These are phyloP conservation scores for Silurus lanzhouensis DNA, from an alignment of 2,797 vertebrate genomes.

Conservation along the genomic window DNA sequence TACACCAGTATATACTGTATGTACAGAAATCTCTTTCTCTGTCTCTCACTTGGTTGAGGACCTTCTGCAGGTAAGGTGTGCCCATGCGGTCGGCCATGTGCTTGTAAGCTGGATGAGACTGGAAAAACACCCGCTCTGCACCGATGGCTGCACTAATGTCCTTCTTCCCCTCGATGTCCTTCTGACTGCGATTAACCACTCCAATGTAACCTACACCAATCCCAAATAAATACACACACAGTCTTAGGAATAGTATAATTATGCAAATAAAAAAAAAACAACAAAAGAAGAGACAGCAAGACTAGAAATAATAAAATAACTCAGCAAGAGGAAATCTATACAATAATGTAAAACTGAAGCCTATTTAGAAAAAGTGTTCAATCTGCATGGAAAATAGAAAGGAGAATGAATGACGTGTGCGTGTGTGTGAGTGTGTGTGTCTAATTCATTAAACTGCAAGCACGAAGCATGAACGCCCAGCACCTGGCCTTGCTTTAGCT, in stretches of 20 bases:
- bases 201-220: constrained; percentile 79
- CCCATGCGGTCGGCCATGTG: constrained; percentile 84
- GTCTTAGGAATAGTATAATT: not conserved
- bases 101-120: constrained; percentile 80
- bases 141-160: constrained; percentile 79
- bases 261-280: not conserved
- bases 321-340: not conserved
- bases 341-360: not conserved
- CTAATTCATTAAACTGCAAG: constrained; percentile 71
- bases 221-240: not conserved
- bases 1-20: too few species aligned
- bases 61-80: constrained; percentile 80
- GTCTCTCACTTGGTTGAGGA: constrained; percentile 82
- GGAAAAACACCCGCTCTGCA: constrained; percentile 81
- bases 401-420: not conserved
- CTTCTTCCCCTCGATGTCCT: constrained; percentile 85
- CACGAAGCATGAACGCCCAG: constrained; percentile 68
- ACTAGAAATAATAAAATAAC: not conserved
- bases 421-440: constrained; percentile 52
- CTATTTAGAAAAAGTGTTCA: not conserved
- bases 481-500: constrained; percentile 71
- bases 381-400: constrained; percentile 22
- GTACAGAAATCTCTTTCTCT: not conserved
- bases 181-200: constrained; percentile 86
- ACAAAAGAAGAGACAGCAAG: too few species aligned